Conservation (phyloP, 1,140 invertebrate species). For the Drosophila mayri region DNA sequence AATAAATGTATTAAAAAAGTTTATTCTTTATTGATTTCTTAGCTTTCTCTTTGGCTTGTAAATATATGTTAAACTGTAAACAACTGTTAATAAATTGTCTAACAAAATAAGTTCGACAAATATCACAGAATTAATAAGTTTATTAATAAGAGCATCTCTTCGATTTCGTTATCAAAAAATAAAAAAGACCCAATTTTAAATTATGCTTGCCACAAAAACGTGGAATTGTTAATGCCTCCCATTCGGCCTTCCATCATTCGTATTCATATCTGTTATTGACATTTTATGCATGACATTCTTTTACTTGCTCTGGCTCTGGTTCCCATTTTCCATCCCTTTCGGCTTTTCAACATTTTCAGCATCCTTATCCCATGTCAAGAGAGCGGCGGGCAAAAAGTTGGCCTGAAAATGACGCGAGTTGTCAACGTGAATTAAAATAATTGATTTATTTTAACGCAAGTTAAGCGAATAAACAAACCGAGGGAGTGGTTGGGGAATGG, state of each 20-base stretch:
- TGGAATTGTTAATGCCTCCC: neutral
- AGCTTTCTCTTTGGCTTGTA: neutral
- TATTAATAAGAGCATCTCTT: neutral
- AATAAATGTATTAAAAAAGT: too few species aligned
- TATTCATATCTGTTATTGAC: constrained; percentile 71
- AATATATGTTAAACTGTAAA: neutral
- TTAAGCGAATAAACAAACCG: constrained; percentile 66
- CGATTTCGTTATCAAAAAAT: too few species aligned
- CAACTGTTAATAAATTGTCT: neutral
- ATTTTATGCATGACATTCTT: constrained; percentile 74
- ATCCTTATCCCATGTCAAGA: constrained; percentile 66
- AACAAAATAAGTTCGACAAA: neutral
- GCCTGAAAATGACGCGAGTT: constrained; percentile 77
- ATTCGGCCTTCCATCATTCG: constrained; percentile 50
- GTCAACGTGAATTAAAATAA: constrained; percentile 81
- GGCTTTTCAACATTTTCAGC: constrained; percentile 4
- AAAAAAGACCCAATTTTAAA: neutral
- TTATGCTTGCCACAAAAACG: neutral
- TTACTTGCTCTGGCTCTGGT: constrained; percentile 25
- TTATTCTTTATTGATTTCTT: neutral
- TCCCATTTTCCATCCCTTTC: constrained; percentile 8
- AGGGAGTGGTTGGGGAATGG: neutral
- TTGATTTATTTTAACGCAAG: constrained; percentile 80
- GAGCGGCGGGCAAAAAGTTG: constrained; percentile 51
- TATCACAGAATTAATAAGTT: neutral